These are phyloP conservation scores for Calameuta filiformis DNA, from an alignment of 2,888 invertebrate genomes.

Conservation along the genomic window DNA sequence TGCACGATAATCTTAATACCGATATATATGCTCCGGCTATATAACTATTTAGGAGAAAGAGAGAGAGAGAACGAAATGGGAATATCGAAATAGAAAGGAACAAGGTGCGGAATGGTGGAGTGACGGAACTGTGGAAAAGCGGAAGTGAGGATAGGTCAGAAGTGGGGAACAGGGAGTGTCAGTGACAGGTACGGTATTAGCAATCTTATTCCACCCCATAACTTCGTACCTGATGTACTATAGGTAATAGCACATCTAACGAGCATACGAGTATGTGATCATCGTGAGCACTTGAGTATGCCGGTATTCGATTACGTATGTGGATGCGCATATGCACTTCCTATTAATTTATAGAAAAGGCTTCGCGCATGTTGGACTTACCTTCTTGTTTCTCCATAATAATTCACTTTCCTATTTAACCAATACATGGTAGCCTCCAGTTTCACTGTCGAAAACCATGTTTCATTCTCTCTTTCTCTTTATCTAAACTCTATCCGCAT, in stretches of 20 bases:
- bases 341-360: not conserved
- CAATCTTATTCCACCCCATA: constrained; percentile 39
- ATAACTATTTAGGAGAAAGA: not conserved
- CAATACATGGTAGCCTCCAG: not conserved
- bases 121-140: not conserved
- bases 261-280: not conserved
- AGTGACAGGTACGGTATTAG: constrained; percentile 53
- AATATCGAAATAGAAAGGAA: not conserved
- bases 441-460: not conserved
- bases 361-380: not conserved
- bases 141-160: not conserved
- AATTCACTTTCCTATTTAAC: not conserved
- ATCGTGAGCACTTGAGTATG: not conserved
- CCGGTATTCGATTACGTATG: not conserved
- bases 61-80: not conserved
- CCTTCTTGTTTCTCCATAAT: not conserved
- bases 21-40: not conserved
- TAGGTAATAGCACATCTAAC: not conserved
- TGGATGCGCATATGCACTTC: not conserved
- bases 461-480: constrained; percentile 17
- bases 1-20: not conserved
- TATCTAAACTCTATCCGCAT: not conserved
- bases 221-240: not conserved
- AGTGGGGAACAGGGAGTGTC: not conserved
- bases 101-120: not conserved